Conservation (phyloP, 2,113 vertebrate species). For the Pyrgilauda ruficollis region DNA sequence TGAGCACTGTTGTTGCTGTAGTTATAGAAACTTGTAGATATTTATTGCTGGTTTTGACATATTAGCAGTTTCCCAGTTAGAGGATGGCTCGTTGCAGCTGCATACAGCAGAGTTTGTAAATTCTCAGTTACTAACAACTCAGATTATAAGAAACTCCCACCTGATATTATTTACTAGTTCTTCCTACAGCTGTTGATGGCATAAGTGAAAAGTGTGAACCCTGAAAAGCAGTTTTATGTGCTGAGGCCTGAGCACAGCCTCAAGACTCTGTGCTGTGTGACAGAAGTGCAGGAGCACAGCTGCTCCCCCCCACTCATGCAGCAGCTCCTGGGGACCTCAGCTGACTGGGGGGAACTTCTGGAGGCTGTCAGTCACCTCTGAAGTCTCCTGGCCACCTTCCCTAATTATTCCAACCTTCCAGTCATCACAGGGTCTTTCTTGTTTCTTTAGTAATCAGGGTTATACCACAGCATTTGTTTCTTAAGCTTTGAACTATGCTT, state of each 20-base stretch:
- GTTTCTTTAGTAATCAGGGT: background rate
- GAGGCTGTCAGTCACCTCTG: background rate
- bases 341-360: background rate
- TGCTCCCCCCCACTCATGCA: background rate
- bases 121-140: background rate
- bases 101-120: background rate
- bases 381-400: background rate
- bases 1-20: background rate
- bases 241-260: background rate
- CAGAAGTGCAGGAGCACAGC: background rate
- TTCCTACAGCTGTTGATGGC: background rate
- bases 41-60: background rate
- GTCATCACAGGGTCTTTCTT: background rate
- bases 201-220: background rate
- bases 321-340: background rate
- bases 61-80: background rate
- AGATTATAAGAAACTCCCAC: background rate
- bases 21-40: slow-evolving; percentile 14
- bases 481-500: background rate
- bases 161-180: background rate
- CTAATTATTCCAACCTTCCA: background rate
- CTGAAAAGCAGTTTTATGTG: background rate
- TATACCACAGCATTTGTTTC: background rate
- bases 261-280: background rate
- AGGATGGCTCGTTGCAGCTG: background rate